phyloP scores from a whole-genome alignment of 1,140 invertebrate genomes.

The Coptotermes formosanus region DNA sequence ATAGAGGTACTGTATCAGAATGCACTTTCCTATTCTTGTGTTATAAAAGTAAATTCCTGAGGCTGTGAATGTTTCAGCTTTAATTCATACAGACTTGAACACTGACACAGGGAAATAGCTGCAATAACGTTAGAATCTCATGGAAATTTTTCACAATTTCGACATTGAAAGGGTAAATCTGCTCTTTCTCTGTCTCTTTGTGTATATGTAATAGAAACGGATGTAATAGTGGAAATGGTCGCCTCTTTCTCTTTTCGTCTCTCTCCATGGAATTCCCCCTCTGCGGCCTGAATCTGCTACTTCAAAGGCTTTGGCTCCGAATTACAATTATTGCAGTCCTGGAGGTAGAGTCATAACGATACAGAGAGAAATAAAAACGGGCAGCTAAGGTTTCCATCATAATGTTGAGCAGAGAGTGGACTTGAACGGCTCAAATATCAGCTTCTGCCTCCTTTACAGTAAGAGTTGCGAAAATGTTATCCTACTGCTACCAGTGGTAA shows the following conservation, averaged over 20 bases:
- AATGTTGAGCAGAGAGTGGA: background rate
- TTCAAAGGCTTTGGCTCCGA: background rate
- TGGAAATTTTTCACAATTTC: background rate
- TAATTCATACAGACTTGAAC: background rate
- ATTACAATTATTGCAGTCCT: slow-evolving; percentile 3
- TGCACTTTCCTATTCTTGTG: too few relatives aligned
- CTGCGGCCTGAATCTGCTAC: background rate
- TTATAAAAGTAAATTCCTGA: too few relatives aligned
- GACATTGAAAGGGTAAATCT: background rate
- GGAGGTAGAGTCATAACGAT: slow-evolving; percentile 8
- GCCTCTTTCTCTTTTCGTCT: background rate
- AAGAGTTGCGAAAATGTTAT: background rate
- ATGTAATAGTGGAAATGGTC: slow-evolving; percentile 5
- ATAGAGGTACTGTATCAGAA: too few relatives aligned
- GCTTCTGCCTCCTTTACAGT: too few relatives aligned
- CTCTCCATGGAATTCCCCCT: background rate
- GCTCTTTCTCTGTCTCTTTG: too few relatives aligned
- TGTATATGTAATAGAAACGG: background rate
- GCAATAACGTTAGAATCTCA: background rate
- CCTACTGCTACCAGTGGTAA: background rate
- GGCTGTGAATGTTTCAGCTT: background rate
- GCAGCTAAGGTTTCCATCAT: background rate
- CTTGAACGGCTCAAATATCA: background rate
- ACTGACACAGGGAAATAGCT: background rate
- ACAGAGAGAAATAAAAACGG: background rate